phyloP scores from a whole-genome alignment of 2,797 vertebrate genomes.

The Discoglossus pictus region DNA sequence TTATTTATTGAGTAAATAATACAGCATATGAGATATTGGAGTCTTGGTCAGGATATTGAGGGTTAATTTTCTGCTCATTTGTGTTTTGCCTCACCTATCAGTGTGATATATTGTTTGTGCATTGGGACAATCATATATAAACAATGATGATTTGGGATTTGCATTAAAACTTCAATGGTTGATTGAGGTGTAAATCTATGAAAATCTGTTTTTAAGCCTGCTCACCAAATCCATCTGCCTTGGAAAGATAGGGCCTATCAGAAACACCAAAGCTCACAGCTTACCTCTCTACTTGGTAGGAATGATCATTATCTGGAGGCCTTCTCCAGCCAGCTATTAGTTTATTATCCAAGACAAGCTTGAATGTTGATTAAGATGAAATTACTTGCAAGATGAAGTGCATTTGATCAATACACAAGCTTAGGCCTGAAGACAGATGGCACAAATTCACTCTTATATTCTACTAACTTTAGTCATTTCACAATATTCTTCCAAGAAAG shows the following conservation, averaged over 20 bases:
- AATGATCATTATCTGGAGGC: conserved; percentile 67
- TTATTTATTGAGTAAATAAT: too few relatives aligned
- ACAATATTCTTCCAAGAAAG: too few relatives aligned
- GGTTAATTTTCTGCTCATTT: too few relatives aligned
- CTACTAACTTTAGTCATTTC: conserved; percentile 5
- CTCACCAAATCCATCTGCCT: conserved; percentile 71
- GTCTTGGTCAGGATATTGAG: too few relatives aligned
- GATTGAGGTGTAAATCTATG: conserved; percentile 73
- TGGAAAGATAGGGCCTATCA: conserved; percentile 76
- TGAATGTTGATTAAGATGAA: conserved; percentile 80
- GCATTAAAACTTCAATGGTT: conserved; percentile 62
- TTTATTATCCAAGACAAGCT: conserved; percentile 76
- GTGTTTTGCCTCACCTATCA: too few relatives aligned
- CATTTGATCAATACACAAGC: conserved; percentile 69
- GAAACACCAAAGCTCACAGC: conserved; percentile 60
- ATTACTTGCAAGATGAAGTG: conserved; percentile 81
- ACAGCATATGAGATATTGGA: too few relatives aligned
- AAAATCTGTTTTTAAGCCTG: conserved; percentile 76
- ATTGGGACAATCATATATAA: conserved; percentile 46
- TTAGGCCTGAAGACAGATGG: conserved; percentile 63
- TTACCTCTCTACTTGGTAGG: conserved; percentile 50
- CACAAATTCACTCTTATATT: conserved; percentile 10
- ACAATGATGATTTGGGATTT: conserved; percentile 60
- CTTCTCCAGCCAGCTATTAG: conserved; percentile 64
- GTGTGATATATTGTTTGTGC: conserved; percentile 33